Evolutionary conservation across 2,797 vertebrate genomes (phyloP), one percentile per base, ranked within the genome.

Genomic region (Podargus strigoides): DNA sequence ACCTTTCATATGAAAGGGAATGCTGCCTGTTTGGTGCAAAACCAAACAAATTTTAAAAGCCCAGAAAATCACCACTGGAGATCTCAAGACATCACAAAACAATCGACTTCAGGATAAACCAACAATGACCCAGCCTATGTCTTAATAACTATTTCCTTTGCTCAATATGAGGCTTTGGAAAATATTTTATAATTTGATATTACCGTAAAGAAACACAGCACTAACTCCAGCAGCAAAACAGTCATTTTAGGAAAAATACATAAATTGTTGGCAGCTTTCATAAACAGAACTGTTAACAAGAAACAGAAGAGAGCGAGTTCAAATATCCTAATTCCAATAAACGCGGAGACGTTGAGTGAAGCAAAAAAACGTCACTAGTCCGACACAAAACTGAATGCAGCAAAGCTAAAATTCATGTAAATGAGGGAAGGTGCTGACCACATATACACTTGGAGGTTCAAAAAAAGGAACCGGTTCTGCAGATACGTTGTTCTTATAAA

Each of bases 321-420:
- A 90, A 94, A 84, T 85, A 92, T 59, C 68, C 63, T 47, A 75
- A 89, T 87, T 77, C 83, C 60, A 89, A 85, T 52, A 91, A 82
- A 93, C 2, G 13, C 12, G 3, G 74, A 67, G 76, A 86, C 50
- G 67, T 68, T 59, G 74, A 89, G 56, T 1, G 2, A 94, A 90
- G 91, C 52, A 81, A 69, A 93, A 93, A 44, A 90, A 69, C 11
- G 56, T 32, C 73, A 22, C 50, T 11, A 67, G 86, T 88, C 87
- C 19, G 47, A 93, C 83, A 96, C 52, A 86, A 92, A 97, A 95
- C 92, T 64, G 91, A 97, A 91, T 3, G 41, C 97, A 85, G 41
- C 47, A 79, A 58, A 85, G 93, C 30, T 34, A 74, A 86, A 93
- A 66, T 16, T 27, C 23, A n/a, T 11, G 67, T 37, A 49, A 75